phyloP scores from a whole-genome alignment of 2,113 vertebrate species.

The Loxodonta africana region DNA sequence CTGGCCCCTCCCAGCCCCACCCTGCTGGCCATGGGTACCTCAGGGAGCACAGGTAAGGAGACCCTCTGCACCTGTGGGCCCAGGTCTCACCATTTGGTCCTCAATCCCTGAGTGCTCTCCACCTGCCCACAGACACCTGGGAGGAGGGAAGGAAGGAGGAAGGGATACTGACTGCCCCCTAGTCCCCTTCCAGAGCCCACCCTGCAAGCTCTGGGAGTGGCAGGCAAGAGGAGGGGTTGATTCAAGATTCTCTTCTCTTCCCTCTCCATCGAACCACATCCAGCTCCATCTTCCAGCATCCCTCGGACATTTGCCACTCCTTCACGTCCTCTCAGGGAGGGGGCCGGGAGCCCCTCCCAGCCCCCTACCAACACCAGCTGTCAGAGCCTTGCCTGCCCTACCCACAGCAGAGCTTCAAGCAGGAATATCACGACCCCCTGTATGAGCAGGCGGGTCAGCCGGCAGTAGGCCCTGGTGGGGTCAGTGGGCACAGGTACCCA shows the following conservation, averaged over 20 bases:
- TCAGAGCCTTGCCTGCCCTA: slow-evolving; percentile 93
- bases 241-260: background rate
- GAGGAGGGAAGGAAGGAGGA: background rate
- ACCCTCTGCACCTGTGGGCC: background rate
- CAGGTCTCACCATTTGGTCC: background rate
- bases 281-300: slow-evolving; percentile 92
- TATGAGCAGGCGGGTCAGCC: slow-evolving; percentile 91
- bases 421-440: slow-evolving; percentile 93
- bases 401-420: slow-evolving; percentile 95
- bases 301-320: slow-evolving; percentile 92
- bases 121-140: background rate
- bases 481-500: slow-evolving; percentile 89
- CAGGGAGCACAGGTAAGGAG: slow-evolving; percentile 89
- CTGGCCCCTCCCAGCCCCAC: slow-evolving; percentile 88
- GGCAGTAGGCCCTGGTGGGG: slow-evolving; percentile 73
- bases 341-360: slow-evolving; percentile 89
- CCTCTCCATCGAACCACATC: slow-evolving; percentile 47
- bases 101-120: slow-evolving; percentile 8
- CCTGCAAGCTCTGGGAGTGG: background rate
- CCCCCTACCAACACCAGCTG: slow-evolving; percentile 91
- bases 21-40: slow-evolving; percentile 93
- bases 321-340: slow-evolving; percentile 91
- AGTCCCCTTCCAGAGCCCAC: background rate
- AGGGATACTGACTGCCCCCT: background rate
- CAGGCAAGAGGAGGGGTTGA: background rate